phyloP scores from a whole-genome alignment of 2,888 invertebrate species.

The Chrysodeixis includens region DNA sequence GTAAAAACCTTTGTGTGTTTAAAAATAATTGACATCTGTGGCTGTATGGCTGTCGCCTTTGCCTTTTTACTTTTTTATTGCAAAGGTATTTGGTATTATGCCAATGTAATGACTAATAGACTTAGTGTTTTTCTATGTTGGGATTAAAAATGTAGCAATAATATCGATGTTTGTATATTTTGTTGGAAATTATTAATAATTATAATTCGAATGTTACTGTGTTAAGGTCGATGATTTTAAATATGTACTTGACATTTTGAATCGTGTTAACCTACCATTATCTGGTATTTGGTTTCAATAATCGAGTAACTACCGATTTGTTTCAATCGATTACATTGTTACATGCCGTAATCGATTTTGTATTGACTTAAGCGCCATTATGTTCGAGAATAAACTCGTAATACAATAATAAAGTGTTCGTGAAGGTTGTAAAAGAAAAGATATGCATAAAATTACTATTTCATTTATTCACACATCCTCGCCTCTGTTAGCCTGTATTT shows the following conservation, averaged over 20 bases:
- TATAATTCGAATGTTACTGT: constrained; percentile 51
- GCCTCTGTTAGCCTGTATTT: constrained; percentile 78
- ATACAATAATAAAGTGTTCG: constrained; percentile 11
- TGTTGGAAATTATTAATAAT: constrained; percentile 21
- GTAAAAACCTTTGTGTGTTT: constrained; percentile 48
- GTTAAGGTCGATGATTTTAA: constrained; percentile 60
- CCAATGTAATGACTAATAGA: constrained; percentile 16
- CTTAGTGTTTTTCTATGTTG: constrained; percentile 3
- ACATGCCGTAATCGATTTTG: constrained; percentile 9
- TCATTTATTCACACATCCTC: constrained; percentile 88
- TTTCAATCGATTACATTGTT: constrained; percentile 32
- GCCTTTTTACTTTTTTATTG: constrained; percentile 27
- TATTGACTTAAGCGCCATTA: constrained; percentile 24
- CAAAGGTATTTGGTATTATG: constrained; percentile 29
- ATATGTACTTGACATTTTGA: constrained; percentile 57
- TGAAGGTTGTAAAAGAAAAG: constrained; percentile 41
- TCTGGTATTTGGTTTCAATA: constrained; percentile 49
- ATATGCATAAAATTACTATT: constrained; percentile 68
- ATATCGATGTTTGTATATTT: constrained; percentile 29
- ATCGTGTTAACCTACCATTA: constrained; percentile 40
- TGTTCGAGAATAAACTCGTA: constrained; percentile 14
- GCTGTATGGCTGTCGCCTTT: constrained; percentile 48
- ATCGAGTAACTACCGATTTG: constrained; percentile 44
- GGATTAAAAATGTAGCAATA: constrained; percentile 26
- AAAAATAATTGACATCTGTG: constrained; percentile 44